Percentiles rank a stretch among this genome's conserved stretches.
These are phyloP conservation scores for Rhea americana DNA, from an alignment of 2,113 vertebrate genomes.

Conservation along the genomic window DNA sequence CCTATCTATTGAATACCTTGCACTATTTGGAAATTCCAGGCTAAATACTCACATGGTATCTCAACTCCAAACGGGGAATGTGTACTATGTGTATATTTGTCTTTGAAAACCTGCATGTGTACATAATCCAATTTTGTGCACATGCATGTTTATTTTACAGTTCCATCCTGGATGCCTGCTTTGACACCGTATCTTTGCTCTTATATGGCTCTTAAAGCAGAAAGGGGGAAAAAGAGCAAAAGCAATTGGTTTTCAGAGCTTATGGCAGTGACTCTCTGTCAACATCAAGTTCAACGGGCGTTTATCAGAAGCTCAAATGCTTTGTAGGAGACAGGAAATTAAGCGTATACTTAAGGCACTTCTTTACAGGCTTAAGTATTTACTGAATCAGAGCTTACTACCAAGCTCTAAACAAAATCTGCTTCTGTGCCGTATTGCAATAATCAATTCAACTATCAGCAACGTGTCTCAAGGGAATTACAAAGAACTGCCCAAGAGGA, in stretches of 20 bases:
- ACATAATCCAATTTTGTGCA: not conserved
- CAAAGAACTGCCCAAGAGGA: not conserved
- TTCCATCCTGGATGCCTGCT: not conserved
- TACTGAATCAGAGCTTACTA: not conserved
- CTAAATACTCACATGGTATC: not conserved
- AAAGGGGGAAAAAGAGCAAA: not conserved
- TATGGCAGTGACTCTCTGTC: not conserved
- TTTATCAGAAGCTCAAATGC: not conserved
- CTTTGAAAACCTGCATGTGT: not conserved
- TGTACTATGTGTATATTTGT: not conserved
- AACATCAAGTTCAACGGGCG: not conserved
- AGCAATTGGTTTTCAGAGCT: not conserved
- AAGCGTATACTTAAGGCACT: conserved; percentile 15
- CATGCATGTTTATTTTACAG: not conserved
- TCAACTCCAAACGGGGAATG: not conserved
- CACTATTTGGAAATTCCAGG: not conserved
- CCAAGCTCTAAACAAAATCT: not conserved
- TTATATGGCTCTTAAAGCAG: not conserved
- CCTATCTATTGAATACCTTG: not conserved
- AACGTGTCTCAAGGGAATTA: not conserved
- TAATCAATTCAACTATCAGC: not conserved
- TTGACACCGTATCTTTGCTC: not conserved
- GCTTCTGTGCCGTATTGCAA: not conserved
- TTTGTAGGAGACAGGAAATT: not conserved
- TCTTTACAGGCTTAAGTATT: not conserved